Conservation (phyloP, 1,140 invertebrate genomes). For the Bombus affinis region DNA sequence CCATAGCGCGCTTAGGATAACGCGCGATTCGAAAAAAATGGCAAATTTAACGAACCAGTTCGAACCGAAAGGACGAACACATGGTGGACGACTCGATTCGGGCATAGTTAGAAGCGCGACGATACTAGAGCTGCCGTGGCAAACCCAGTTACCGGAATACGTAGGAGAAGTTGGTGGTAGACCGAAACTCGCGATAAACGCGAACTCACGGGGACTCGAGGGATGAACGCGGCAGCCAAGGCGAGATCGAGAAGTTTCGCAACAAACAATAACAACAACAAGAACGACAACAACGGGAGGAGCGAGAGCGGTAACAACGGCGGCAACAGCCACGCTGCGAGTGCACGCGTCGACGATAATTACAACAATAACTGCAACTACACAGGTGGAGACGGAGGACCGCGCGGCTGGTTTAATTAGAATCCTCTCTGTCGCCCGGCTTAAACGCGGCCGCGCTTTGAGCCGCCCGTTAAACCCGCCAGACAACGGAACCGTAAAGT, state of each 20-base stretch:
- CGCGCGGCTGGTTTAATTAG: constrained; percentile 69
- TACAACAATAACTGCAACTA: constrained; percentile 74
- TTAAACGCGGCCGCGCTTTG: constrained; percentile 57
- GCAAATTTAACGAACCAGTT: background rate
- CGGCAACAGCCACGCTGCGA: constrained; percentile 41
- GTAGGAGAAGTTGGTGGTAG: constrained; percentile 58
- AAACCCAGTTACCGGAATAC: constrained; percentile 62
- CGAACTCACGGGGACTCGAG: constrained; percentile 17
- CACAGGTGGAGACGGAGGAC: constrained; percentile 45
- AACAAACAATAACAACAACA: constrained; percentile 65
- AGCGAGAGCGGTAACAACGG: constrained; percentile 26
- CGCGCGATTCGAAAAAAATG: background rate
- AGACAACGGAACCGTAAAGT: constrained; percentile 1
- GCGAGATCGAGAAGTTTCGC: constrained; percentile 58
- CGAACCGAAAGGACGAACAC: background rate
- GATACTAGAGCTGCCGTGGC: constrained; percentile 42
- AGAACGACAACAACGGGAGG: background rate
- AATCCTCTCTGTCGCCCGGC: constrained; percentile 69
- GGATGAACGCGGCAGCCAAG: constrained; percentile 43
- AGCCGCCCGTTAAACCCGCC: constrained; percentile 19
- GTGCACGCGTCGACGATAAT: constrained; percentile 73
- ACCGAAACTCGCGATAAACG: constrained; percentile 62
- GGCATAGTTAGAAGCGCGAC: background rate
- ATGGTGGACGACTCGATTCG: constrained; percentile 12
- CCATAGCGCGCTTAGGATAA: no score